Evolutionary conservation across 2,797 vertebrate species (phyloP).

Genomic region (Anabacerthia variegaticeps): DNA sequence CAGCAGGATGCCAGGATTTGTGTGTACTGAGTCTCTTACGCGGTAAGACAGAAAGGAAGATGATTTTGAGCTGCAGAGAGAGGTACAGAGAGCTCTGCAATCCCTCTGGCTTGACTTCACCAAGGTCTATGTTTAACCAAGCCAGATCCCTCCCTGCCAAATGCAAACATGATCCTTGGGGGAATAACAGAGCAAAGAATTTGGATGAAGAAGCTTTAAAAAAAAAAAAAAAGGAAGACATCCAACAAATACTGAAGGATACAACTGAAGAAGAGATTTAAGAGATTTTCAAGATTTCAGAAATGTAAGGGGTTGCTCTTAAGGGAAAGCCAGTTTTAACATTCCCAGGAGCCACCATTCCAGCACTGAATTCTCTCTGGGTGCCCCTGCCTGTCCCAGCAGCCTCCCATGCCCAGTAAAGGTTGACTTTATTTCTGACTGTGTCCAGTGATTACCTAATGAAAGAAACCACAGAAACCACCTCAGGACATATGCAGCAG

Average conservation of each 20-base stretch:
- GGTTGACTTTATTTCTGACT: neutral
- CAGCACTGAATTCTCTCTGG: neutral
- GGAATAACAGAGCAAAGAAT: neutral
- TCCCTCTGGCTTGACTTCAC: constrained; percentile 3
- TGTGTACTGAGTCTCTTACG: accelerated
- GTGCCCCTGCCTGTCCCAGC: neutral
- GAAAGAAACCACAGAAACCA: neutral
- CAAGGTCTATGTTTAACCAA: neutral
- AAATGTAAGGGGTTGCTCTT: neutral
- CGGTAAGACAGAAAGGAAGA: neutral
- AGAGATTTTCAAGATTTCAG: neutral
- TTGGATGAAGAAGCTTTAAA: neutral
- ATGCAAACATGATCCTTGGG: constrained; percentile 12
- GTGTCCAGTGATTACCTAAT: neutral
- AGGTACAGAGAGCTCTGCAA: neutral
- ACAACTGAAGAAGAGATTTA: neutral
- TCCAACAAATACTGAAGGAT: constrained; percentile 24
- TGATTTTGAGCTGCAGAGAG: neutral
- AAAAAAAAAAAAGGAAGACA: neutral
- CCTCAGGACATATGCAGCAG: neutral
- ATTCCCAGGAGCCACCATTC: neutral
- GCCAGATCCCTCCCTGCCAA: constrained; percentile 32
- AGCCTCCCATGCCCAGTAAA: neutral
- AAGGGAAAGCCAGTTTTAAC: neutral
- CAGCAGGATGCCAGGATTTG: neutral